Evolutionary conservation across 2,797 vertebrate species (phyloP).

Genomic region (Mallotus villosus): DNA sequence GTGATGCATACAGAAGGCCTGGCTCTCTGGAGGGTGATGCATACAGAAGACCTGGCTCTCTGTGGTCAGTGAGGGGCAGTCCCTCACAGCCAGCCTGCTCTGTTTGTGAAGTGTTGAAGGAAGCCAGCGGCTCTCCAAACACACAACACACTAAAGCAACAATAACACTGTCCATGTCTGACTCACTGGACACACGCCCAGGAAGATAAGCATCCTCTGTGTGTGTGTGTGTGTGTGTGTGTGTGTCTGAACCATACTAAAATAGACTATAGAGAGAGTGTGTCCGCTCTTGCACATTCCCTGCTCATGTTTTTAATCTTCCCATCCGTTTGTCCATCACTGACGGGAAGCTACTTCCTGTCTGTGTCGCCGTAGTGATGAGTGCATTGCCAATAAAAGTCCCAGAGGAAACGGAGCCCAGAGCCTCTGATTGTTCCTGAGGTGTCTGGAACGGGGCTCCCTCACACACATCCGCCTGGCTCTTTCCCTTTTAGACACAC

Average conservation of each 20-base stretch:
- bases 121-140: slow-evolving; percentile 59
- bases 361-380: slow-evolving; percentile 49
- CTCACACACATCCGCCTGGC: slow-evolving; percentile 26
- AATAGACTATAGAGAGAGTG: not conserved
- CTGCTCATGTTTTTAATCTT: slow-evolving; percentile 2
- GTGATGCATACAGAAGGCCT: not conserved
- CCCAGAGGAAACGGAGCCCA: slow-evolving; percentile 47
- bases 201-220: slow-evolving; percentile 60
- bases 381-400: slow-evolving; percentile 40
- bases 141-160: slow-evolving; percentile 37
- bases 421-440: slow-evolving; percentile 49
- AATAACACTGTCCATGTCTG: slow-evolving; percentile 38
- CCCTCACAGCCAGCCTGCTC: slow-evolving; percentile 3
- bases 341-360: slow-evolving; percentile 67
- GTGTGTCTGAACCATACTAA: not conserved
- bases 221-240: slow-evolving; percentile 31
- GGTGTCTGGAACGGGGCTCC: slow-evolving; percentile 53
- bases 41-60: no score
- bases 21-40: no score
- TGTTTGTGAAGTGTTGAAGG: slow-evolving; percentile 43
- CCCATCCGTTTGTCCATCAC: slow-evolving; percentile 41
- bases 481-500: slow-evolving; percentile 67
- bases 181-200: slow-evolving; percentile 54
- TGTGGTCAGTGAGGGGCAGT: not conserved
- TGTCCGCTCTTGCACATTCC: slow-evolving; percentile 9